Evolutionary conservation across 2,888 invertebrate species (phyloP), one percentile per base, ranked within the genome.

Genomic region (Chrysolina americana): DNA sequence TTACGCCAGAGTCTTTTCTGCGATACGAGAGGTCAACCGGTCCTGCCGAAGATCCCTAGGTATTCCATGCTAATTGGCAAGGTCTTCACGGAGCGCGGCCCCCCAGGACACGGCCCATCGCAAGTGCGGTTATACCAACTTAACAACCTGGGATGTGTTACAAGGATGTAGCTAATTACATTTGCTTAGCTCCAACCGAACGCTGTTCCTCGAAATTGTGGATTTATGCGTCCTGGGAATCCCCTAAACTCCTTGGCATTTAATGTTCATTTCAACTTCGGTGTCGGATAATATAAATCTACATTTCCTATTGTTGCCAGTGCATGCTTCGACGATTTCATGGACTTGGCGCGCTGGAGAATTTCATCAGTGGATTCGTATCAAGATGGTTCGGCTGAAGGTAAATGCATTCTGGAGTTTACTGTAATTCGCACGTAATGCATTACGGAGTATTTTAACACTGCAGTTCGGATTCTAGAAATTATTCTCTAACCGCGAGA

Each of bases 141-240:
- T 83, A 84, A 84, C 83, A 83, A 82, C 84, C 79, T 75, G 84
- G 84, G 83, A 84, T 83, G 84, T 84, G 83, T 84, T 84, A 81
- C 83, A 68, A 74, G 83, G 82, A 84, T 85, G 83, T 81, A 80
- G 79, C 82, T 86, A 86, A 86, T 86, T 85, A 82, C 85, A 83
- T 86, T 68, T 50, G 68, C 62, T 59, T 80, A 76, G 78, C 82
- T 82, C 80, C 81, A 80, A 80, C 81, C 81, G 78, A 85, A 84
- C 81, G 81, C 81, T 82, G 79, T 82, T 83, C 79, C 79, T 78
- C 79, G 78, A 80, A 82, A 83, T 83, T 81, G 82, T 79, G 82
- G 82, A 83, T 83, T 83, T 82, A 82, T 82, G 80, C 81, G 79
- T 76, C 71, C 68, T 64, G 76, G 78, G 81, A 80, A 76, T 80